Evolutionary conservation across 2,888 invertebrate genomes (phyloP), one percentile per base, ranked within the genome.

Genomic region (Oxycera nigricornis): DNA sequence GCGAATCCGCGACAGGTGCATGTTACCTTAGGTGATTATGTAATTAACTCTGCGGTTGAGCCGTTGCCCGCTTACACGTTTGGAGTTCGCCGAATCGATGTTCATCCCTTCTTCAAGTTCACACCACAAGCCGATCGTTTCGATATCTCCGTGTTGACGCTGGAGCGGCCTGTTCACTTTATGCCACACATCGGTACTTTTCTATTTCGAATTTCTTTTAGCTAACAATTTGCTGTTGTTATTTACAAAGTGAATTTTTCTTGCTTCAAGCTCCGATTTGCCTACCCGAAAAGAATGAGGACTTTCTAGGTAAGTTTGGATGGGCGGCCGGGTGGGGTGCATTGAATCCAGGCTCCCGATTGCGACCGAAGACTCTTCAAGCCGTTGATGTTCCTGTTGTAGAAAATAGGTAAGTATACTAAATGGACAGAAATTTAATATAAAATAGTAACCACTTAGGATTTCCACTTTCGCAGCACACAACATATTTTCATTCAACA

Each of bases 281-380:
- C 84, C 86, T 96, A 72, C 96, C 96, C 0, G 94, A 94, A 79
- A 93, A 95, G 80, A 94, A 94, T 61, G 93, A 94, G 59, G 94
- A 94, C 83, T 96, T 95, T 86, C 87, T 95, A 61, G 96, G 96
- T 1, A 94, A 95, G 83, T 94, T 92, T 79, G 96, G 95, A 28
- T 95, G 95, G 90, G 95, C 95, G 4, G 95, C 95, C 0, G 95
- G 96, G 28, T 96, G 96, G 96, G 96, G 96, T 14, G 96, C 96
- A 0, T 86, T 96, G 7, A 90, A 90, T 82, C 90, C 90, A 79
- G 96, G 96, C 70, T 96, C 96, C 0, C 88, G 96, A 78, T 85
- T 96, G 73, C 89, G 96, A 4, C 96, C 96, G 1, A 93, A 96
- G 81, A 96, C 95, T 0, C 86, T 96, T 72, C 96, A 96, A 84